These are phyloP conservation scores for Tangara arthus DNA, from an alignment of 2,797 vertebrate species.

Conservation along the genomic window DNA sequence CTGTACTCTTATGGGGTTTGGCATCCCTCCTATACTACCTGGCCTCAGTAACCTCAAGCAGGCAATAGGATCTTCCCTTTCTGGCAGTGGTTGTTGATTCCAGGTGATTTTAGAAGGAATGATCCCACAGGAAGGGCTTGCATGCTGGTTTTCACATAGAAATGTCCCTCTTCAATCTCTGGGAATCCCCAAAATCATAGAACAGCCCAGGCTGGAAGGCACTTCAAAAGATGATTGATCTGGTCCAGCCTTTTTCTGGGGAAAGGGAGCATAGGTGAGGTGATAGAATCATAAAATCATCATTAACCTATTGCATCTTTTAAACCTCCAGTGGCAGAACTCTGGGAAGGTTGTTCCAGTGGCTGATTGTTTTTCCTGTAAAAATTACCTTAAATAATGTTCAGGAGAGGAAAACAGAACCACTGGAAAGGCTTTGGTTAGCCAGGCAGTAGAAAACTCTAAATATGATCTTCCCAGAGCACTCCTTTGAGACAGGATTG, in stretches of 20 bases:
- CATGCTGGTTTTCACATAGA: neutral
- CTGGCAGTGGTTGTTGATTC: neutral
- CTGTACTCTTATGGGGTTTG: neutral
- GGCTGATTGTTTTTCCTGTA: neutral
- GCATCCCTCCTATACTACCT: neutral
- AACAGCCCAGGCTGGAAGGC: neutral
- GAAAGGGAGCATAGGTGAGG: neutral
- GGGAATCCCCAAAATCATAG: neutral
- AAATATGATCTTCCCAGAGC: neutral
- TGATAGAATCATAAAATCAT: neutral
- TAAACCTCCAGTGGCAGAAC: neutral
- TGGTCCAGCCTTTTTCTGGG: neutral
- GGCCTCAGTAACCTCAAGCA: neutral
- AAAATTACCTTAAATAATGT: neutral
- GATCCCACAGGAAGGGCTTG: neutral
- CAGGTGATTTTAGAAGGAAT: neutral
- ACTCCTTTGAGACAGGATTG: neutral
- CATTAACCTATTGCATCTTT: neutral
- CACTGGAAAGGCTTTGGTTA: neutral
- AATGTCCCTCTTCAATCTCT: neutral
- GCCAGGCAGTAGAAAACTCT: neutral
- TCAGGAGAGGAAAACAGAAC: neutral
- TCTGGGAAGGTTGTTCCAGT: neutral
- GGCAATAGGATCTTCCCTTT: neutral
- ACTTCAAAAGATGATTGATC: neutral